A percentile compares a stretch with the other conserved stretches of the same genome.
Conservation (phyloP, 2,888 invertebrate species). For the Limnephilus auricula region DNA sequence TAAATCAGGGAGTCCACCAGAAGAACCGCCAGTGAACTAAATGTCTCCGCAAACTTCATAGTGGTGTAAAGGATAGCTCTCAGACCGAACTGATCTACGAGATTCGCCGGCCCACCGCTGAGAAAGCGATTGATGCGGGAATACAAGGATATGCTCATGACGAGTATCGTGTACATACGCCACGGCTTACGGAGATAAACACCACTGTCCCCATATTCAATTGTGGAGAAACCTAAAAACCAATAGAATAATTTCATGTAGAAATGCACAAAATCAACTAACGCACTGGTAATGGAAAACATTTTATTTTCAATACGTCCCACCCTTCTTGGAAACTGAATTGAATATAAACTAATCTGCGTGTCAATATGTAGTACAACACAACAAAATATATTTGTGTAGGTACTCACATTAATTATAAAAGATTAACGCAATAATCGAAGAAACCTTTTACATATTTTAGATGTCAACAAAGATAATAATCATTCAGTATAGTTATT, state of each 20-base stretch:
- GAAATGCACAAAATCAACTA: neutral
- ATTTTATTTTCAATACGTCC: neutral
- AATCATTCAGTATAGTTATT: neutral
- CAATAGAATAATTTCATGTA: constrained; percentile 30
- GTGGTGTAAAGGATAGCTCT: neutral
- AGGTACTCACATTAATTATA: neutral
- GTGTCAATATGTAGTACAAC: neutral
- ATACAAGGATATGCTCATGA: neutral
- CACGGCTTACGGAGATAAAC: constrained; percentile 21
- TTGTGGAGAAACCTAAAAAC: constrained; percentile 36
- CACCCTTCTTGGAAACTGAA: neutral
- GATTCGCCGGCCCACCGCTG: neutral
- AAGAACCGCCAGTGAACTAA: neutral
- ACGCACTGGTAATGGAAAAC: neutral
- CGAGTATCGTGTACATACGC: neutral
- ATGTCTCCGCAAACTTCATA: constrained; percentile 35
- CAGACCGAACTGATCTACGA: neutral
- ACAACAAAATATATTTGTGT: neutral
- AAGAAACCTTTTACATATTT: neutral
- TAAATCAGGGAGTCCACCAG: constrained; percentile 18
- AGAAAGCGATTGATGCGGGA: neutral
- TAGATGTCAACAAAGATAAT: neutral
- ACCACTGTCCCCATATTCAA: neutral
- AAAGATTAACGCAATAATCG: neutral
- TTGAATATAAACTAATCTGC: neutral